Evolutionary conservation across 1,140 invertebrate genomes (phyloP), one percentile per base, ranked within the genome.

Genomic region (Telenomus remus): DNA sequence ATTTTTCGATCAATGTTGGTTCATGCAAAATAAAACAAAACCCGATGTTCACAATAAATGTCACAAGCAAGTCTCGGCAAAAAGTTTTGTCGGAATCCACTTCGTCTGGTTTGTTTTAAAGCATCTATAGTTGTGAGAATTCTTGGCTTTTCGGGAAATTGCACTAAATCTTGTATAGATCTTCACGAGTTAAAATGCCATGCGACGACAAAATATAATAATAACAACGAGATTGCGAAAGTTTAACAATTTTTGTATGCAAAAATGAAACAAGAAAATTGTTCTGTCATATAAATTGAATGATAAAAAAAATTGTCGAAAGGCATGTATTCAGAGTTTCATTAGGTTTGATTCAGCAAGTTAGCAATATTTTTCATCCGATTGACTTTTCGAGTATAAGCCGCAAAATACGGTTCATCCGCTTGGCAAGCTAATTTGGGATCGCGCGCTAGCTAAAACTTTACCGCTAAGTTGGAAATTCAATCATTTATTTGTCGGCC

Each of bases 401-500:
- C 19, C 19, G 0, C 42, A 14, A 46, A 33, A 57, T 57, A 57
- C 57, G 57, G 46, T 57, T 57, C 16, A 44, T 43, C 47, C 12
- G 19, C 33, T 64, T 65, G 33, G 47, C 55, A 16, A 69, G 43
- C 42, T 56, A 60, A 69, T 69, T 69, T 69, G 42, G 19, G 15
- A 50, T 59, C 13, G n/a, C 39, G 42, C 50, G 49, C 4, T 42
- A 60, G 27, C 51, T 19, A 63, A 63, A 71, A 63, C 46, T 71
- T 71, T 27, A 39, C 53, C 19, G 57, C 43, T 47, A 57, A 56
- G 50, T 27, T 61, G 35, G 46, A 37, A 54, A 63, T 71, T 56
- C 66, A 50, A 56, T 55, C 46, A 71, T 44, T 63, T 56, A 63
- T 71, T 51, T 63, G 50, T 51, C 27, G 56, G 44, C 37, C 37